Evolutionary conservation across 2,113 vertebrate species (phyloP).

Genomic region (Albula goreensis): DNA sequence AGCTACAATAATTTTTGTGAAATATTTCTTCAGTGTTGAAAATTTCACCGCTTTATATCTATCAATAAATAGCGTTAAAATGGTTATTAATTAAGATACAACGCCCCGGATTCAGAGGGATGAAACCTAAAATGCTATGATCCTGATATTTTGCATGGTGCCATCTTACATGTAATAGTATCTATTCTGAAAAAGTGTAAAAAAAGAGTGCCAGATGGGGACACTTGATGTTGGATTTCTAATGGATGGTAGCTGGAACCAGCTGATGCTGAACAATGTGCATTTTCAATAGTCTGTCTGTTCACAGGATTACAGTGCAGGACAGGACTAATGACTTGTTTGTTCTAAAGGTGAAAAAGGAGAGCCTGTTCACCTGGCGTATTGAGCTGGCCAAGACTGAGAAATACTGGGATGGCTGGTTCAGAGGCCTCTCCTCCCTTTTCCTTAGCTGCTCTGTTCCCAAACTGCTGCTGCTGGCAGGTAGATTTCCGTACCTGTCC

Average conservation of each 20-base stretch:
- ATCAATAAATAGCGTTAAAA: too few species aligned
- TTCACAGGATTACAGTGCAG: neutral
- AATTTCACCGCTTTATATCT: too few species aligned
- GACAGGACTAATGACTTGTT: conserved; percentile 5
- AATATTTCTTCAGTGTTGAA: too few species aligned
- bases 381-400: conserved; percentile 96
- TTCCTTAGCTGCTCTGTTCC: conserved; percentile 90
- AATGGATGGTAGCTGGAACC: too few species aligned
- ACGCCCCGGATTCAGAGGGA: neutral
- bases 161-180: too few species aligned
- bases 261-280: neutral
- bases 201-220: neutral
- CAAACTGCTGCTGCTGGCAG: conserved; percentile 92
- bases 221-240: too few species aligned
- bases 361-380: conserved; percentile 90
- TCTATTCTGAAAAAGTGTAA: too few species aligned
- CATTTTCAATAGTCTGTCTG: neutral
- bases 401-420: conserved; percentile 98
- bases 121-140: neutral
- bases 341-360: conserved; percentile 82
- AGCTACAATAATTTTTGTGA: too few species aligned
- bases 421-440: conserved; percentile 90
- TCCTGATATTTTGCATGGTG: too few species aligned
- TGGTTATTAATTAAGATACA: too few species aligned
- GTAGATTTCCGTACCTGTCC: conserved; percentile 56